Conservation (phyloP, 2,888 invertebrate species). For the Spialia ferax region DNA sequence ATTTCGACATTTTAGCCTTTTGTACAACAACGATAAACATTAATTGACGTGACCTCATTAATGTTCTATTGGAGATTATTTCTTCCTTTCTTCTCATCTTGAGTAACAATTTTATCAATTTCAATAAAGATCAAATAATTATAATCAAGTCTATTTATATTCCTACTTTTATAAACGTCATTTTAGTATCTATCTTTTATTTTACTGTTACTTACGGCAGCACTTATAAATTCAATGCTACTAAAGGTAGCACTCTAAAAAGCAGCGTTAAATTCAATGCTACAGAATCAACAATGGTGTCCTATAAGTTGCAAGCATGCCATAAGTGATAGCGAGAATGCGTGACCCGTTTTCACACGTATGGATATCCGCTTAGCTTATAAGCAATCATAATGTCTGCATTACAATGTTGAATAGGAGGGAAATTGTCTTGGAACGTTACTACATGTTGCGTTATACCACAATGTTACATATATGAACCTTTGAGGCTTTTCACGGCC, state of each 20-base stretch:
- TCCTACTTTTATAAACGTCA: background rate
- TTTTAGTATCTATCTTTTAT: background rate
- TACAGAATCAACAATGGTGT: slow-evolving; percentile 61
- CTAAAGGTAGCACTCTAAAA: too few species aligned
- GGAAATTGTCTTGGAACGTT: slow-evolving; percentile 36
- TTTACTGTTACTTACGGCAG: background rate
- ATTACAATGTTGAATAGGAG: slow-evolving; percentile 57
- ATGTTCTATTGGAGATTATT: slow-evolving; percentile 15
- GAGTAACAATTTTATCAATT: slow-evolving; percentile 37
- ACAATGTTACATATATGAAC: slow-evolving; percentile 27
- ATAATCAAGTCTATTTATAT: background rate
- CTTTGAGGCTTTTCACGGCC: slow-evolving; percentile 31
- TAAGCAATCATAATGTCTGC: slow-evolving; percentile 66
- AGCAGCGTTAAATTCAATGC: slow-evolving; percentile 54
- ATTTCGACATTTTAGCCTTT: slow-evolving; percentile 30
- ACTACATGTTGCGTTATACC: slow-evolving; percentile 32
- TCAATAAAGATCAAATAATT: background rate
- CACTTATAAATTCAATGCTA: slow-evolving; percentile 43
- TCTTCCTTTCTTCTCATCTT: background rate
- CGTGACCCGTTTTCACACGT: slow-evolving; percentile 75
- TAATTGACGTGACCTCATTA: slow-evolving; percentile 31
- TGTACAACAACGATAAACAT: slow-evolving; percentile 14
- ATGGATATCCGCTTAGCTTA: slow-evolving; percentile 77
- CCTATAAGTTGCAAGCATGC: slow-evolving; percentile 16
- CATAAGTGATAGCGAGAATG: slow-evolving; percentile 57